Percentiles rank a stretch among this genome's conserved stretches.
Evolutionary conservation across 2,797 vertebrate genomes (phyloP).

Genomic region (Coreius guichenoti): DNA sequence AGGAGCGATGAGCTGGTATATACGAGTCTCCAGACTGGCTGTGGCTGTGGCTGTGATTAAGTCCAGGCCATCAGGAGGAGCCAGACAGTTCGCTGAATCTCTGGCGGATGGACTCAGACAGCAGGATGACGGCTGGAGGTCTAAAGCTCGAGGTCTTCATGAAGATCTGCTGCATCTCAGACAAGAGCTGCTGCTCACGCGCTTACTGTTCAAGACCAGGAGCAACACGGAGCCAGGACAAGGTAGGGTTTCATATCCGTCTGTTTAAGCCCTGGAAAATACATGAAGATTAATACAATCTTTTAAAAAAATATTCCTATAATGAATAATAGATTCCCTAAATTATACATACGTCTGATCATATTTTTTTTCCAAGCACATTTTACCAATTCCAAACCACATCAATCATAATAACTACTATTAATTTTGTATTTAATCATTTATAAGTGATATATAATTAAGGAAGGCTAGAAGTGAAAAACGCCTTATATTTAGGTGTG

Average conservation of each 20-base stretch:
- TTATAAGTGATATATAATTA: no score
- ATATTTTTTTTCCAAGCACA: no score
- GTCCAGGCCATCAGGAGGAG: slow-evolving; percentile 78
- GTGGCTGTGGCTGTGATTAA: slow-evolving; percentile 86
- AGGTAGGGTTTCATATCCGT: slow-evolving; percentile 52
- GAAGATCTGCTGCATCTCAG: slow-evolving; percentile 84
- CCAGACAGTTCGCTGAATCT: slow-evolving; percentile 74
- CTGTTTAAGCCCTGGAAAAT: neutral
- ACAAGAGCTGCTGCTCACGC: slow-evolving; percentile 81
- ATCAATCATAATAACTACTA: no score
- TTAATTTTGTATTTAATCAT: no score
- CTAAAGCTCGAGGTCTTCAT: slow-evolving; percentile 77
- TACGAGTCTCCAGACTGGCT: slow-evolving; percentile 78
- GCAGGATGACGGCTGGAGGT: slow-evolving; percentile 75
- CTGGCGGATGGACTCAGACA: slow-evolving; percentile 71
- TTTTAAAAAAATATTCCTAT: neutral
- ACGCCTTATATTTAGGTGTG: no score
- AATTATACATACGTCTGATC: no score
- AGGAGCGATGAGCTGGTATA: slow-evolving; percentile 63
- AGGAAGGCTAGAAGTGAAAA: no score
- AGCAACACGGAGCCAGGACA: slow-evolving; percentile 18
- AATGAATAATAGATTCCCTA: neutral
- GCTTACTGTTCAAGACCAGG: slow-evolving; percentile 41
- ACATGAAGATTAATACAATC: neutral
- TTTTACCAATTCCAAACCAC: no score